Evolutionary conservation across 2,888 invertebrate species (phyloP).

Genomic region (Oligia strigilis): DNA sequence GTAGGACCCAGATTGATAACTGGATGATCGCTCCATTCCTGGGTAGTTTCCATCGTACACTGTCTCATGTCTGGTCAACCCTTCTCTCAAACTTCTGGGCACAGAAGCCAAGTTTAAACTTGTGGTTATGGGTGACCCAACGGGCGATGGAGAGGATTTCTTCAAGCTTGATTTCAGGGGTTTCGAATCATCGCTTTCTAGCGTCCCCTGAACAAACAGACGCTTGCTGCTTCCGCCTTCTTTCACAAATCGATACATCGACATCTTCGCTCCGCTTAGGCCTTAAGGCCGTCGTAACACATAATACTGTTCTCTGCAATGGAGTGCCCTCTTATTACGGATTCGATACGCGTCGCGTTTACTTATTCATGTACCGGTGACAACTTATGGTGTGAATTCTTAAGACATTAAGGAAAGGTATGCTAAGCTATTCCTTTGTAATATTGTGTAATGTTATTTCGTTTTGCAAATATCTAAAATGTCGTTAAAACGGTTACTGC

Average conservation of each 20-base stretch:
- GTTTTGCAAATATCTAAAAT: conserved; percentile 24
- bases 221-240: conserved; percentile 91
- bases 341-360: conserved; percentile 83
- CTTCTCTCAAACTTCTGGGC: conserved; percentile 89
- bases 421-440: conserved; percentile 59
- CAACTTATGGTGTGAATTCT: conserved; percentile 69
- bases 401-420: conserved; percentile 64
- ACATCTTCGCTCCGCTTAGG: conserved; percentile 87
- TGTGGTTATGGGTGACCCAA: conserved; percentile 92
- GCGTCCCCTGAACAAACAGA: conserved; percentile 94
- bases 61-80: conserved; percentile 87
- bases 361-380: conserved; percentile 70
- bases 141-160: conserved; percentile 85
- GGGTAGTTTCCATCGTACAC: conserved; percentile 89
- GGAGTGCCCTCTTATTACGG: conserved; percentile 77
- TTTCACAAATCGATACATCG: conserved; percentile 95
- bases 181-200: conserved; percentile 91
- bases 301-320: conserved; percentile 83
- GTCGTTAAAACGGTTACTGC: conserved; percentile 28
- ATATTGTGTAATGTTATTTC: conserved; percentile 38
- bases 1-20: conserved; percentile 85
- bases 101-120: conserved; percentile 90
- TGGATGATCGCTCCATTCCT: conserved; percentile 85
- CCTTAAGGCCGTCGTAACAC: conserved; percentile 80
- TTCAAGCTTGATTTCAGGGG: conserved; percentile 89